Evolutionary conservation across 92 coral and sea anemone species (phyloP).

Genomic region (Porites rus): DNA sequence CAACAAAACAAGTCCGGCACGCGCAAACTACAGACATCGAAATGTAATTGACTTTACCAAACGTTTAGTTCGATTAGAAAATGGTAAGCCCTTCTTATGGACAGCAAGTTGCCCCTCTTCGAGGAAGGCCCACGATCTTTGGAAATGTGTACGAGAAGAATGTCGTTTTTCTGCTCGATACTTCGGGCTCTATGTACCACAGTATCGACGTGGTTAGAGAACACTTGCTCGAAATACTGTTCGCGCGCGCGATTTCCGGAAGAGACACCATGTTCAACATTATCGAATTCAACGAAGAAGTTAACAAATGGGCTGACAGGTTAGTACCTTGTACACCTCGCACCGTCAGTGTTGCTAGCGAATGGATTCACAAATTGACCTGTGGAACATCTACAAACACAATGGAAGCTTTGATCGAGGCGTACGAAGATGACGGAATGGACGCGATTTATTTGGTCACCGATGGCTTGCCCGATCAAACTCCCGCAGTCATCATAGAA

Average conservation of each 20-base stretch:
- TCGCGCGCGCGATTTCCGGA: constrained; percentile 83
- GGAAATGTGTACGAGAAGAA: constrained; percentile 92
- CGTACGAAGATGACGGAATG: constrained; percentile 84
- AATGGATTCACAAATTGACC: constrained; percentile 81
- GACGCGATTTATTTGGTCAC: constrained; percentile 96
- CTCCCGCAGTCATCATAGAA: constrained; percentile 86
- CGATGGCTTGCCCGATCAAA: constrained; percentile 96
- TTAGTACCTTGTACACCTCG: constrained; percentile 87
- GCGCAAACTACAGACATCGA: not conserved
- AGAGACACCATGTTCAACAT: constrained; percentile 96
- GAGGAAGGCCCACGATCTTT: constrained; percentile 86
- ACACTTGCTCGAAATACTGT: constrained; percentile 90
- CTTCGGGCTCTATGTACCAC: constrained; percentile 98
- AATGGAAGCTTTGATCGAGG: constrained; percentile 94
- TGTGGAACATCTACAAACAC: constrained; percentile 98
- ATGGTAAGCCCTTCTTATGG: constrained; percentile 76
- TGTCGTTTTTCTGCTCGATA: constrained; percentile 85
- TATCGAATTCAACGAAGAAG: constrained; percentile 86
- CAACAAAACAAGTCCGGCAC: constrained; percentile 55
- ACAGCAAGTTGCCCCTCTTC: constrained; percentile 74
- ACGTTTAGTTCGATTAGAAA: constrained; percentile 38
- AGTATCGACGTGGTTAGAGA: constrained; percentile 84
- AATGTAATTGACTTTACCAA: not conserved
- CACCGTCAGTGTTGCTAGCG: constrained; percentile 85
- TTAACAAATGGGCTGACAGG: constrained; percentile 87